Base-by-base conservation (phyloP, 2,888 invertebrate genomes). In the Hypomecis atomaria region DNA sequence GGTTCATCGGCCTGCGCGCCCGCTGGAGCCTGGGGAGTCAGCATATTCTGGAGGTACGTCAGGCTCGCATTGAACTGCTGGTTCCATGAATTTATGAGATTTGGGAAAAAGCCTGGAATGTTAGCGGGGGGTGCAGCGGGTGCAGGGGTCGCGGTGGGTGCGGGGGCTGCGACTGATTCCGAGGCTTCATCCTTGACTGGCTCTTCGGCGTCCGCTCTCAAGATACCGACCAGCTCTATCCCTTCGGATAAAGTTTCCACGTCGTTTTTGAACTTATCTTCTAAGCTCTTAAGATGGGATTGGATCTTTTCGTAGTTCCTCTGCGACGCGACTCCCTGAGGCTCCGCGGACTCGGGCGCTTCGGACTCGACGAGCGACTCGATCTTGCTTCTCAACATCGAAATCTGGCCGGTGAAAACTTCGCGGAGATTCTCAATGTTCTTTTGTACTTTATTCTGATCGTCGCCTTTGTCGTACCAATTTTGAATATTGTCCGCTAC, bases 331-430 rank as follows among this genome's bases (percentile, higher is more conserved):
- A 74, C 69, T 8, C 61, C 66, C 42, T 70, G 73, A 3, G 62
- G 61, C 1, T 66, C 69, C 11, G 63, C 56, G 37, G 44, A 59
- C 10, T 58, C 48, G 10, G 59, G 11, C 1, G 8, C 36, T 37
- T 49, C 59, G 11, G 65, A 60, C 5, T 53, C 49, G 8, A 13
- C 74, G 67, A 82, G 80, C 0, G 71, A 76, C 37, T 84, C 82
- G 9, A 91, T 70, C 0, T 86, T 85, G 34, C 75, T 71, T 60
- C 88, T 86, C 0, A 92, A 69, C 65, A 87, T 87, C 0, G 78
- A 69, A 6, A 92, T 80, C 72, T 91, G 85, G 8, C 68, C 71
- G 1, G 75, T 73, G 58, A 92, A 88, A 43, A 75, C 80, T 2
- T 77, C 74, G 64, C 82, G 86, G 33, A 92, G 72, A 13, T 76